These are phyloP conservation scores for Caiman crocodilus DNA, from an alignment of 2,797 vertebrate genomes.

Conservation along the genomic window DNA sequence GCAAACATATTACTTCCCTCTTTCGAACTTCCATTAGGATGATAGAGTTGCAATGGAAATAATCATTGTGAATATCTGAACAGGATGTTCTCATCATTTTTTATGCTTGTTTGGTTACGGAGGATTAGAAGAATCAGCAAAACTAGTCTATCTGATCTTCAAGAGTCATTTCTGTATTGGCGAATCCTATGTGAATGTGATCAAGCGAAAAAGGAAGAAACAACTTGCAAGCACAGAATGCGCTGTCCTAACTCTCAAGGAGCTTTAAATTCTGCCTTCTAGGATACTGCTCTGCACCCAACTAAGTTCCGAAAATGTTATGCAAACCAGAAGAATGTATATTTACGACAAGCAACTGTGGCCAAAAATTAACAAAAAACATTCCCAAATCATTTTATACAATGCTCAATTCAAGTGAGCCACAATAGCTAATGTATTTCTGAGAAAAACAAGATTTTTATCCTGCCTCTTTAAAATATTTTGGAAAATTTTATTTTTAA, in stretches of 20 bases:
- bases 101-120: not conserved
- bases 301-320: not conserved
- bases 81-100: not conserved
- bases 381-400: not conserved
- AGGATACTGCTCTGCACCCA: fast-evolving
- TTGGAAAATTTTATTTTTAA: not conserved
- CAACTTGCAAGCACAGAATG: not conserved
- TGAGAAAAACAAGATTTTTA: not conserved
- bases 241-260: not conserved
- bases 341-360: not conserved
- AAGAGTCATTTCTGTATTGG: not conserved
- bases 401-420: not conserved
- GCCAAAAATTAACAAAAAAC: not conserved
- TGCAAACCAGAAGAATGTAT: not conserved
- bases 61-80: not conserved
- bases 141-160: not conserved
- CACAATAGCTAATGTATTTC: not conserved
- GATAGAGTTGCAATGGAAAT: not conserved
- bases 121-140: not conserved
- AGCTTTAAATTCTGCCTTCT: not conserved
- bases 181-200: not conserved
- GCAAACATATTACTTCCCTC: not conserved
- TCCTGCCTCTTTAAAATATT: not conserved
- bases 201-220: slow-evolving; percentile 8
- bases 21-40: not conserved